A percentile compares a stretch with the other conserved stretches of the same genome.
Conservation (phyloP, 2,113 vertebrate genomes). For the Acanthisitta chloris region DNA sequence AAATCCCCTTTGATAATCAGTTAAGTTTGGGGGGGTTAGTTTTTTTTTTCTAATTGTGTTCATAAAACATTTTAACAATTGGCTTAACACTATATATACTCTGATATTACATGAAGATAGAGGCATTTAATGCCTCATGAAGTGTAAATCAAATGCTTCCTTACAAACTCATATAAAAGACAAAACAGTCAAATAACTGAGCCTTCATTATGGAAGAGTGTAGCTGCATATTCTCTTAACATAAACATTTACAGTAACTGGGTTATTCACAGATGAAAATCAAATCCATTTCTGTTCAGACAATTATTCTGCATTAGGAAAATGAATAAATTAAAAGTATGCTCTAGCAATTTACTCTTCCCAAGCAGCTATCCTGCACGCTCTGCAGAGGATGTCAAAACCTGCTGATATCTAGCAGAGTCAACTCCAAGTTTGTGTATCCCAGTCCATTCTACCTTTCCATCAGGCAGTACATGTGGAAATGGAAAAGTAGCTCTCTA, state of each 20-base stretch:
- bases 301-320: constrained; percentile 69
- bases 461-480: constrained; percentile 86
- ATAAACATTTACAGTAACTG: constrained; percentile 71
- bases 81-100: neutral
- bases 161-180: constrained; percentile 20
- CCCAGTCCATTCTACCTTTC: constrained; percentile 82
- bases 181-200: constrained; percentile 24
- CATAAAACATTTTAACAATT: neutral
- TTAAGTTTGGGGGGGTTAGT: neutral
- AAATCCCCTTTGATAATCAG: neutral
- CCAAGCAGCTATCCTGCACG: constrained; percentile 75
- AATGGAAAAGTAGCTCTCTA: constrained; percentile 89
- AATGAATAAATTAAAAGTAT: constrained; percentile 78
- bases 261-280: constrained; percentile 69
- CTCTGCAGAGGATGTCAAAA: constrained; percentile 86
- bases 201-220: constrained; percentile 23
- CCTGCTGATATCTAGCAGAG: constrained; percentile 84
- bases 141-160: constrained; percentile 3
- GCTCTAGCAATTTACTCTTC: constrained; percentile 71
- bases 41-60: neutral
- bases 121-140: neutral
- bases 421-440: constrained; percentile 82
- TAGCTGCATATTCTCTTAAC: constrained; percentile 28
- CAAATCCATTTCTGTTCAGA: constrained; percentile 65
- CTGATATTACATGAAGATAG: neutral